These are phyloP conservation scores for Artibeus jamaicensis DNA, from an alignment of 2,797 vertebrate genomes.

Conservation along the genomic window DNA sequence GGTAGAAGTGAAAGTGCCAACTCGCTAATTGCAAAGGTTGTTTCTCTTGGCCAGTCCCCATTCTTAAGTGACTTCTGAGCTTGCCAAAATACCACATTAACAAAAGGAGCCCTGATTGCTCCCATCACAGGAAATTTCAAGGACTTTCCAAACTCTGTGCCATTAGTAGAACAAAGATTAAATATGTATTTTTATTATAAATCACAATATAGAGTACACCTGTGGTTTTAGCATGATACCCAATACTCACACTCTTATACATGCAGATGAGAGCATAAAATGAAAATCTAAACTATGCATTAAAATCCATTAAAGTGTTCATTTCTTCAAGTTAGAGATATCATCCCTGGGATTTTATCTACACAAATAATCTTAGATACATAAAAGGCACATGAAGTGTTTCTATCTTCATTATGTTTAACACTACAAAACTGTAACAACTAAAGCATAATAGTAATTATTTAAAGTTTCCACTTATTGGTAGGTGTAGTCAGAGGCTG, in stretches of 20 bases:
- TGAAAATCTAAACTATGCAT: not conserved
- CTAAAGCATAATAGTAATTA: not conserved
- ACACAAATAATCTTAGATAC: not conserved
- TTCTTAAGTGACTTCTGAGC: not conserved
- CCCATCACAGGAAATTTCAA: not conserved
- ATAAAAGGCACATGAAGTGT: not conserved
- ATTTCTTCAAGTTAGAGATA: not conserved
- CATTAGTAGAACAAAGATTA: not conserved
- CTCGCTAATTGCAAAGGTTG: not conserved
- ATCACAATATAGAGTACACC: not conserved
- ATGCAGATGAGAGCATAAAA: not conserved
- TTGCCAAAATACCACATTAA: not conserved
- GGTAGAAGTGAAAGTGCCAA: not conserved
- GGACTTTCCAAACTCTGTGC: not conserved
- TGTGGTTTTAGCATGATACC: not conserved
- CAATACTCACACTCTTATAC: not conserved
- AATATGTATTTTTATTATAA: not conserved
- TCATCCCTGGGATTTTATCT: not conserved
- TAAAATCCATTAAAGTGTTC: not conserved
- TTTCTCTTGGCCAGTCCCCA: not conserved
- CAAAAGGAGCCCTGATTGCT: not conserved
- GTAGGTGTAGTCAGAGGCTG: not conserved
- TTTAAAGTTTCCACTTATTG: constrained; percentile 10
- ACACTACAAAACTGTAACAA: constrained; percentile 15
- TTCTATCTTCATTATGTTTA: not conserved